These are phyloP conservation scores for Plotosus lineatus DNA, from an alignment of 2,113 vertebrate genomes.

Conservation along the genomic window DNA sequence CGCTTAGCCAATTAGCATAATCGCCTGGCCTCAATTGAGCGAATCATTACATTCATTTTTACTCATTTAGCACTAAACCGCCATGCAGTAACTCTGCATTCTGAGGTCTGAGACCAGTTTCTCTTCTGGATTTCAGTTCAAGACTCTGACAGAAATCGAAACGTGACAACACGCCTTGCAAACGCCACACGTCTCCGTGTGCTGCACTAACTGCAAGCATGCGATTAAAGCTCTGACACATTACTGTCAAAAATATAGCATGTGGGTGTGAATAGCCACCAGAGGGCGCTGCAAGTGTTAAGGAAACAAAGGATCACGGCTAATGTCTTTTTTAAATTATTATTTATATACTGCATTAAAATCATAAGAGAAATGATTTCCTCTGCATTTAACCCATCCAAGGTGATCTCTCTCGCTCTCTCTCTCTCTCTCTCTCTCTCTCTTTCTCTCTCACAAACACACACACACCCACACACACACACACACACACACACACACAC, in stretches of 20 bases:
- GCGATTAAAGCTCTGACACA: not conserved
- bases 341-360: no score
- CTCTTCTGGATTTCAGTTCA: not conserved
- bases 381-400: no score
- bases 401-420: no score
- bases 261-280: not conserved
- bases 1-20: slow-evolving; percentile 23
- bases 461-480: no score
- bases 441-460: no score
- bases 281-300: not conserved
- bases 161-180: not conserved
- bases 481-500: no score
- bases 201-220: not conserved
- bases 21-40: not conserved
- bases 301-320: no score
- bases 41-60: slow-evolving; percentile 16
- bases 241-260: not conserved
- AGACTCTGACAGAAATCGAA: not conserved
- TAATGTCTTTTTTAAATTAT: no score
- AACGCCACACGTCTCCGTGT: no score
- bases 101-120: not conserved
- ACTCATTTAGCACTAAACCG: not conserved
- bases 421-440: no score
- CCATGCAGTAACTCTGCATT: not conserved
- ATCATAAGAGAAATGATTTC: no score